phyloP scores from a whole-genome alignment of 1,140 invertebrate genomes.

The Cataglyphis hispanica region DNA sequence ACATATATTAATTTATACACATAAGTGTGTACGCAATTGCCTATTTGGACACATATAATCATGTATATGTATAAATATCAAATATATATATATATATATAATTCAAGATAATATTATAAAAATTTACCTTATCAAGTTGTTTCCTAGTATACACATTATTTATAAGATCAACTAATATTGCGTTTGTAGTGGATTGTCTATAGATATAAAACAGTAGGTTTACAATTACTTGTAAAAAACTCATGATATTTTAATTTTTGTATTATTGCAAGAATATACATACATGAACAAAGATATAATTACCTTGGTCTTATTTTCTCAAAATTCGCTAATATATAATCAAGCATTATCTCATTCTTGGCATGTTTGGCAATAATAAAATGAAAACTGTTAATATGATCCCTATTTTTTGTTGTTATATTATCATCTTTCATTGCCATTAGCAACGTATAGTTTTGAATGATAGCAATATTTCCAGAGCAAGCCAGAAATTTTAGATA shows the following conservation, averaged over 20 bases:
- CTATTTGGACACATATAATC: too few relatives aligned
- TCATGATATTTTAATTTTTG: not conserved
- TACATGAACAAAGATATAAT: not conserved
- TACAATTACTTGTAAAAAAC: not conserved
- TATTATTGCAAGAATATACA: not conserved
- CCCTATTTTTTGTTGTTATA: not conserved
- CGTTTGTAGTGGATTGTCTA: not conserved
- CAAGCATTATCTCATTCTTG: not conserved
- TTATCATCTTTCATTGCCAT: not conserved
- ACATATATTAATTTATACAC: too few relatives aligned
- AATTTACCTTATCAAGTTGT: not conserved
- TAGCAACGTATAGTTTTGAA: not conserved
- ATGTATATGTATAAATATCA: too few relatives aligned
- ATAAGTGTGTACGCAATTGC: too few relatives aligned
- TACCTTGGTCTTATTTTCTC: not conserved
- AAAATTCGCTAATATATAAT: not conserved
- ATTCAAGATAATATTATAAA: not conserved
- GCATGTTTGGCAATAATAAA: not conserved
- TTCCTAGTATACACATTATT: not conserved
- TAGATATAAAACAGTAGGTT: not conserved
- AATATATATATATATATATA: too few relatives aligned
- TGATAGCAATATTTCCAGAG: not conserved
- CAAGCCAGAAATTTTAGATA: not conserved
- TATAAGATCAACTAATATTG: not conserved
- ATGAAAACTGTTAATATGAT: not conserved